phyloP scores from a whole-genome alignment of 2,113 vertebrate genomes.

The Nycticebus coucang region DNA sequence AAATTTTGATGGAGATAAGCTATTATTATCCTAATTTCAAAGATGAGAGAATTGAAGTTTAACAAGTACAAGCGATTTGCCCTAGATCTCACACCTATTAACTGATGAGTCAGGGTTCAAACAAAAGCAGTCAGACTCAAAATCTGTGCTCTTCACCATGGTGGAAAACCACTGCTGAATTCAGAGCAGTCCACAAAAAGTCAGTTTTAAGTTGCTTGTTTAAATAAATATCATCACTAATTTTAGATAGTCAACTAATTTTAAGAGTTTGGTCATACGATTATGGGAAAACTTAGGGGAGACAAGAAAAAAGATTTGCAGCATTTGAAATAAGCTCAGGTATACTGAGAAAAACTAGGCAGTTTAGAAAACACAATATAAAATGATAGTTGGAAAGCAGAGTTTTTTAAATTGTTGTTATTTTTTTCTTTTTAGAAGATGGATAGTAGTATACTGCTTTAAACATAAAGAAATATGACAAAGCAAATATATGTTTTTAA shows the following conservation, averaged over 20 bases:
- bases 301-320: background rate
- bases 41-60: slow-evolving; percentile 34
- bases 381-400: background rate
- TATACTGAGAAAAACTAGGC: background rate
- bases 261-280: background rate
- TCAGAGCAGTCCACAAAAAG: background rate
- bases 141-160: background rate
- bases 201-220: background rate
- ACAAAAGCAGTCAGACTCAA: background rate
- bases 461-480: background rate
- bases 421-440: background rate
- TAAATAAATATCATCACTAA: background rate
- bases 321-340: background rate
- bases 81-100: slow-evolving; percentile 21
- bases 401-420: background rate
- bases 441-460: background rate
- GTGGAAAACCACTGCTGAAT: background rate
- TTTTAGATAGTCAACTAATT: background rate
- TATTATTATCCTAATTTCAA: slow-evolving; percentile 42
- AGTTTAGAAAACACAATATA: background rate
- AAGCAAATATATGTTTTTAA: background rate
- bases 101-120: background rate
- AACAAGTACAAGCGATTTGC: background rate
- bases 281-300: background rate
- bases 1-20: slow-evolving; percentile 38